Conservation (phyloP, 1,140 invertebrate genomes). For the Fopius arisanus region DNA sequence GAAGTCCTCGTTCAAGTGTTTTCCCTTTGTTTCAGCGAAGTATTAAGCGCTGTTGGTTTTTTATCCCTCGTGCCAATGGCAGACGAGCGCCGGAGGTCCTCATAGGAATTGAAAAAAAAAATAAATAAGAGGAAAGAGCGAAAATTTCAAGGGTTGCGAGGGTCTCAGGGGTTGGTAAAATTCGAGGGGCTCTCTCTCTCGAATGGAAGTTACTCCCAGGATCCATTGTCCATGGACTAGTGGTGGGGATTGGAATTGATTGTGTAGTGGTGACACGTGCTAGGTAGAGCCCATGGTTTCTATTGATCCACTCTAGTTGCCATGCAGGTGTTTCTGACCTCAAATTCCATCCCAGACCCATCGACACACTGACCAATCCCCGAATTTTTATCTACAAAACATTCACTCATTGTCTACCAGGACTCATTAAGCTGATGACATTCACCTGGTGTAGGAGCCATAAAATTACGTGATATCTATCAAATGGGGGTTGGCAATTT, state of each 20-base stretch:
- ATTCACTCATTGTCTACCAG: not conserved
- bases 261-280: conserved; percentile 20
- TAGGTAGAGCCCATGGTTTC: conserved; percentile 8
- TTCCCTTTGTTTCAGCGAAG: not conserved
- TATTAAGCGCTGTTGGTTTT: not conserved
- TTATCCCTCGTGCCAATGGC: not conserved
- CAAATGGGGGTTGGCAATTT: too few species aligned
- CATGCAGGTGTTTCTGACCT: conserved; percentile 8
- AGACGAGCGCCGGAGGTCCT: not conserved
- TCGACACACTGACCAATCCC: conserved; percentile 24
- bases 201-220: not conserved
- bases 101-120: not conserved
- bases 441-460: too few species aligned
- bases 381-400: not conserved
- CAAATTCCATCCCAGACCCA: conserved; percentile 15
- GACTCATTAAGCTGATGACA: not conserved
- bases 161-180: not conserved
- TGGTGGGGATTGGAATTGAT: not conserved
- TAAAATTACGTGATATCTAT: too few species aligned
- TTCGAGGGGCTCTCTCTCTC: not conserved
- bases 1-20: not conserved
- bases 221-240: not conserved
- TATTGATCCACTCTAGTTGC: conserved; percentile 28
- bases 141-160: not conserved
- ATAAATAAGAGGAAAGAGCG: not conserved